Conservation (phyloP, 2,797 vertebrate species). For the Simalia tracyae region DNA sequence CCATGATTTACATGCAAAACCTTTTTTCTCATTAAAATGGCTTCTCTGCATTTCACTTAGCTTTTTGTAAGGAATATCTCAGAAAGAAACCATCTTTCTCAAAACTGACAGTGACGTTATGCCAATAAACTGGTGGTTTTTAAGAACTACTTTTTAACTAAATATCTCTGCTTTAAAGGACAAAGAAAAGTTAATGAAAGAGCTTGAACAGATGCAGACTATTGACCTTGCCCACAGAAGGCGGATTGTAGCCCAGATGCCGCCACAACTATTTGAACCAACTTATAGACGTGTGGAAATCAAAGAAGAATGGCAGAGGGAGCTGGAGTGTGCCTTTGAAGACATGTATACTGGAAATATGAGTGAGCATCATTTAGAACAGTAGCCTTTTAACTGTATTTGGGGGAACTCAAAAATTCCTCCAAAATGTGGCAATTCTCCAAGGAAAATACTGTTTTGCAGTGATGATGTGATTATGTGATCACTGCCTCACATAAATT, state of each 20-base stretch:
- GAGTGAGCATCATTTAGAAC: slow-evolving; percentile 73
- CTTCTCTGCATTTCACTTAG: background rate
- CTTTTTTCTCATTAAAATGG: background rate
- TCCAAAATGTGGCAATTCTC: background rate
- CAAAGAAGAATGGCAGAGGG: slow-evolving; percentile 85
- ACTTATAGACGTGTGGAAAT: slow-evolving; percentile 77
- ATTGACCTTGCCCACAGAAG: slow-evolving; percentile 82
- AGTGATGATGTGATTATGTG: no score
- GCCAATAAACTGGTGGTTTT: background rate
- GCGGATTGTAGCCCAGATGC: slow-evolving; percentile 79
- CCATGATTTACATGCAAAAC: background rate
- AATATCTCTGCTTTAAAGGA: slow-evolving; percentile 74
- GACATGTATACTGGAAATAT: slow-evolving; percentile 85
- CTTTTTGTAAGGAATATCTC: no score
- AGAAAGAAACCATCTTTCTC: background rate
- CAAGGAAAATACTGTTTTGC: background rate
- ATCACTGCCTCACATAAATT: background rate
- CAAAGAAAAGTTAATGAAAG: slow-evolving; percentile 80
- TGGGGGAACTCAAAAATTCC: background rate
- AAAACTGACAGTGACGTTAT: background rate
- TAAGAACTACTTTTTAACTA: background rate
- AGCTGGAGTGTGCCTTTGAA: slow-evolving; percentile 91
- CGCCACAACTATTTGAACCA: slow-evolving; percentile 83
- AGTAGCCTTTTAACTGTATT: background rate
- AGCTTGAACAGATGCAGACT: slow-evolving; percentile 87